Conservation (phyloP, 2,797 vertebrate species). For the Rhinophrynus dorsalis region DNA sequence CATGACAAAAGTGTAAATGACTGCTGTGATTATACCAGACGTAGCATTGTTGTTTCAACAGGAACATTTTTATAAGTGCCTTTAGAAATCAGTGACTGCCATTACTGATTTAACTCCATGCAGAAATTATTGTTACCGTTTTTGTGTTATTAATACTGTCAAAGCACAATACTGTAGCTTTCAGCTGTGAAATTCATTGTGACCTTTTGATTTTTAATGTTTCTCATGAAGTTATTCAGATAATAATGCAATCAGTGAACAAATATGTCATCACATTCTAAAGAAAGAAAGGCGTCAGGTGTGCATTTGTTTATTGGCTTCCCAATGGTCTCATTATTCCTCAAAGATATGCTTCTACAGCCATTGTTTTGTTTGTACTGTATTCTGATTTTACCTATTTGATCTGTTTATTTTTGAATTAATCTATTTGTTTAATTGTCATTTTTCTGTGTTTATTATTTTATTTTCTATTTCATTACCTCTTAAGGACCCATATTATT, state of each 20-base stretch:
- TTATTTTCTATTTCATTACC: too few relatives aligned
- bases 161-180: not conserved
- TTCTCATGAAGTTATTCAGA: not conserved
- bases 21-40: too few relatives aligned
- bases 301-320: slow-evolving; percentile 30
- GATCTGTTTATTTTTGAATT: not conserved
- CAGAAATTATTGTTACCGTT: too few relatives aligned
- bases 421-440: too few relatives aligned
- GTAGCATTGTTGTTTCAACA: too few relatives aligned
- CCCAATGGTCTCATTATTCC: slow-evolving; percentile 9
- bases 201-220: slow-evolving; percentile 6
- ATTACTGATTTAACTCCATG: not conserved
- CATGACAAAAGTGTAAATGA: too few relatives aligned
- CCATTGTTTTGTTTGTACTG: slow-evolving; percentile 1
- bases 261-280: slow-evolving; percentile 37
- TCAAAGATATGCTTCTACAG: slow-evolving; percentile 10
- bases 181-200: not conserved
- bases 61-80: not conserved
- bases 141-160: not conserved
- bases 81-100: not conserved
- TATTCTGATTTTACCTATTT: not conserved
- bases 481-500: too few relatives aligned
- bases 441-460: too few relatives aligned
- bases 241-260: slow-evolving; percentile 39
- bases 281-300: slow-evolving; percentile 29